A percentile compares a stretch with the other conserved stretches of the same genome.
Conservation (phyloP, 35 echinoderm and acorn worm genomes). For the Ptychodera flava region DNA sequence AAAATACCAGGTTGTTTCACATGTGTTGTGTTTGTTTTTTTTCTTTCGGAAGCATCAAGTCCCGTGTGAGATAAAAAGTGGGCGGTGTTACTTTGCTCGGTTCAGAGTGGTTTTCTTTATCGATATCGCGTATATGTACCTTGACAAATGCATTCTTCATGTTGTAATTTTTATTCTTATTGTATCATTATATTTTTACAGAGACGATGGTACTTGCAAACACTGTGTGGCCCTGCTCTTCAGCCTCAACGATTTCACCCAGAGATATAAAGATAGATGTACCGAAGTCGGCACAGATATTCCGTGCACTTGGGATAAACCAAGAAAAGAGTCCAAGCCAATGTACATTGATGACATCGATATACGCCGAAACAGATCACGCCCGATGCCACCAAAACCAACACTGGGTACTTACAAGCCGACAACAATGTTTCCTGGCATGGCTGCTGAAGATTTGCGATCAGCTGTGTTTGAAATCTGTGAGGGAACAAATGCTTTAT, state of each 20-base stretch:
- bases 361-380: not conserved
- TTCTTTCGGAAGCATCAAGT: not conserved
- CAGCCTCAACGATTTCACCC: slow-evolving; percentile 10
- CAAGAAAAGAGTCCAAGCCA: slow-evolving; percentile 8
- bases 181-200: slow-evolving; percentile 2
- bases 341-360: slow-evolving; percentile 10
- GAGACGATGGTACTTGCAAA: slow-evolving; percentile 23
- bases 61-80: not conserved
- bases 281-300: slow-evolving; percentile 19
- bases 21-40: not conserved
- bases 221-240: slow-evolving; percentile 29
- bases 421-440: not conserved
- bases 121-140: not conserved
- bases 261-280: slow-evolving; percentile 9
- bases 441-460: not conserved
- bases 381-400: slow-evolving; percentile 13
- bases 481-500: not conserved
- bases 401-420: not conserved
- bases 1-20: too few species aligned
- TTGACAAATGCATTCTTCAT: not conserved
- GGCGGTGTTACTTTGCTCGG: not conserved
- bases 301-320: slow-evolving; percentile 17
- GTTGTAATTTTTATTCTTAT: not conserved
- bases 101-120: not conserved
- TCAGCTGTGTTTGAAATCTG: not conserved